A percentile compares a stretch with the other conserved stretches of the same genome.
These are phyloP conservation scores for Stegostoma tigrinum DNA, from an alignment of 2,113 vertebrate species.

Conservation along the genomic window DNA sequence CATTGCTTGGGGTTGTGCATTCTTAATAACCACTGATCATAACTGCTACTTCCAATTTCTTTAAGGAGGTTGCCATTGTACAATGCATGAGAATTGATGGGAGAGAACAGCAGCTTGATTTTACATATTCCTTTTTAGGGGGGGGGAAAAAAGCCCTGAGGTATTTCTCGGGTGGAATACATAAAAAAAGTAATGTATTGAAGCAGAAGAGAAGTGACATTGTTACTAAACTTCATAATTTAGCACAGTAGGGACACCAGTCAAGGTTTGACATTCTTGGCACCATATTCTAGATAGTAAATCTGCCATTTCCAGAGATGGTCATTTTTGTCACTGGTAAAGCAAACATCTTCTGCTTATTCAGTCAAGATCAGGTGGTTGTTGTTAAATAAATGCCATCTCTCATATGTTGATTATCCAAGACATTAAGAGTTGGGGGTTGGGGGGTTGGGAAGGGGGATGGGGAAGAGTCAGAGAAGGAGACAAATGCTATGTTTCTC, in stretches of 20 bases:
- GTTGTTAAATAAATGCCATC: neutral
- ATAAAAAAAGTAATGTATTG: neutral
- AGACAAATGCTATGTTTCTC: too few species aligned
- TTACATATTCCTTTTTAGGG: neutral
- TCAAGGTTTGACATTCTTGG: neutral
- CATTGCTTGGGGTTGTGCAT: neutral
- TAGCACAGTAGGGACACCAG: neutral
- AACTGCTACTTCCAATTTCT: neutral
- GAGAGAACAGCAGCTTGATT: neutral
- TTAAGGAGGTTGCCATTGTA: neutral
- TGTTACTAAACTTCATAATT: neutral
- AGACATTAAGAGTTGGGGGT: too few species aligned
- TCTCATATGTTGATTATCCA: neutral
- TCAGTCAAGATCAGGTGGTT: neutral
- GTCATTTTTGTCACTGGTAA: neutral
- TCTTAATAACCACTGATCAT: neutral
- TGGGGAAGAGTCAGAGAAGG: too few species aligned
- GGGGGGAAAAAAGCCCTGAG: too few species aligned
- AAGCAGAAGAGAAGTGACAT: neutral
- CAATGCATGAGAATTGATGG: neutral
- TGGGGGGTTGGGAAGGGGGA: too few species aligned
- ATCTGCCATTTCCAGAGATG: neutral
- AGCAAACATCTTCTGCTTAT: neutral
- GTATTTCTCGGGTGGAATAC: neutral
- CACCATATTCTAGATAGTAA: neutral